Evolutionary conservation across 2,797 vertebrate genomes (phyloP).

Genomic region (Macropodus opercularis): DNA sequence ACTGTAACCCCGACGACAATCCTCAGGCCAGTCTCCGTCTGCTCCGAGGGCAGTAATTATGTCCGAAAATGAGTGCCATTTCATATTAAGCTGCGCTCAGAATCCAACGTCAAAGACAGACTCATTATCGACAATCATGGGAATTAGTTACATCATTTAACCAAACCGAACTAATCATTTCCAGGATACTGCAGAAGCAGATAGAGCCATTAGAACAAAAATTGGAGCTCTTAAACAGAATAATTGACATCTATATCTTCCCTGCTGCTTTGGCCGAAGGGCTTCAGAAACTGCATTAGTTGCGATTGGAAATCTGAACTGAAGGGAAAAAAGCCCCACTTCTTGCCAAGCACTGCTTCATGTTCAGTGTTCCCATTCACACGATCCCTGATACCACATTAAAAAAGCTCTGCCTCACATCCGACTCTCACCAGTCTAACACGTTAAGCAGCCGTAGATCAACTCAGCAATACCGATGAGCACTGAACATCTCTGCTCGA

Average conservation of each 20-base stretch:
- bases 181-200: conserved; percentile 95
- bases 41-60: conserved; percentile 88
- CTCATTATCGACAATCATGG: conserved; percentile 95
- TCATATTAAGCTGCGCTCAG: conserved; percentile 94
- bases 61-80: conserved; percentile 89
- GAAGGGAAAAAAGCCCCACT: conserved; percentile 43
- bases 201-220: conserved; percentile 96
- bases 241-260: conserved; percentile 95
- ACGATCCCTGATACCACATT: conserved; percentile 20
- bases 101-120: conserved; percentile 91
- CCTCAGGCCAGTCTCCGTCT: conserved; percentile 78
- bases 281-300: conserved; percentile 70
- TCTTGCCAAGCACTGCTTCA: conserved; percentile 20
- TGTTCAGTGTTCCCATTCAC: conserved; percentile 33
- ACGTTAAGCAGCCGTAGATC: conserved; percentile 32
- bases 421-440: conserved; percentile 42
- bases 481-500: not conserved
- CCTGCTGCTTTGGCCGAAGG: conserved; percentile 81
- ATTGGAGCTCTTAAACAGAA: conserved; percentile 95
- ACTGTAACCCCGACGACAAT: conserved; percentile 86
- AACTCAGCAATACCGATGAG: conserved; percentile 13
- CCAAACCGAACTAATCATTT: conserved; percentile 95
- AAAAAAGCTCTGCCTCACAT: conserved; percentile 28
- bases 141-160: conserved; percentile 99
- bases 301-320: conserved; percentile 59